Base-by-base conservation (phyloP, 2,888 invertebrate genomes). In the Acronicta alni region DNA sequence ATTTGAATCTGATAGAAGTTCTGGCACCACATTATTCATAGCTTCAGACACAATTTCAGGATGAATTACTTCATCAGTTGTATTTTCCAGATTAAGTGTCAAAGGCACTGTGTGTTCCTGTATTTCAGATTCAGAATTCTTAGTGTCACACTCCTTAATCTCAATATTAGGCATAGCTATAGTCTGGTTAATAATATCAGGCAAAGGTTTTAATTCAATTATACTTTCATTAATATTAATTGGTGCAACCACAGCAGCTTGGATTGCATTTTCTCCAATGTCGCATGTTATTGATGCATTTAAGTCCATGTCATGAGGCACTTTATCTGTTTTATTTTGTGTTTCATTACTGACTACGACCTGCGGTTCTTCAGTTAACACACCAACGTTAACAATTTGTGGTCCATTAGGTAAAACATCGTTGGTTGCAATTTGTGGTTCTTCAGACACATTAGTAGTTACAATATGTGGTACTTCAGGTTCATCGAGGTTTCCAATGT, bases 101-200 rank as follows among this genome's bases (percentile, higher is more conserved):
- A 44, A 38, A 20, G 26, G 10, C 2, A 9, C 6, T 3, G 16
- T 7, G 32, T 52, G 20, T 20, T 43, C 44, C 32, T 23, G 14
- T 20, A 8, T 14, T 41, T 16, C 16, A 37, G 43, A 7, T 46
- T 38, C 57, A 45, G 17, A 10, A 8, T 26, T 15, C 18, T 41
- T 35, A 45, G 10, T 7, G 16, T 12, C 16, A 0, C 20, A 7
- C 39, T 57, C 32, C 8, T 37, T 3, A 26, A 56, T 58, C 37
- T 62, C 63, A 3, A 38, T 20, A 45, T 49, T 61, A 16, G 43
- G 20, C 5, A 46, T 20, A 32, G 49, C 30, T 42, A 66, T 60
- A 20, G 75, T 75, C 59, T 80, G 72, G 38, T 82, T 80, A 15
- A 81, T 57, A 49, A 80, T 60, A 55, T 83, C 79, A 54, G 83